Evolutionary conservation across 2,888 invertebrate genomes (phyloP).

Genomic region (Coelinius sp.): DNA sequence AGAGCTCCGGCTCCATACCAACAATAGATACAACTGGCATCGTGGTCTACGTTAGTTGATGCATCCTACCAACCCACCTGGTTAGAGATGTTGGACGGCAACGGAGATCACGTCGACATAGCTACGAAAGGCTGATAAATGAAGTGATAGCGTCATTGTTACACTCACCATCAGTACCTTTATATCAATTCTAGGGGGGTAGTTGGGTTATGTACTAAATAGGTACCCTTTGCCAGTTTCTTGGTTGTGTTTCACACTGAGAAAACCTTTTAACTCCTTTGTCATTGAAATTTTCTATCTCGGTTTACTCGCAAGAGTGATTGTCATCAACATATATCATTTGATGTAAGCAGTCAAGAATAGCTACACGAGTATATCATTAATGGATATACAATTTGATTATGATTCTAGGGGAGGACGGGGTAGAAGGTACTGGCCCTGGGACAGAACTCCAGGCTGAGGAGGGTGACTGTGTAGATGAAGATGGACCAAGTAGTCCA

Average conservation of each 20-base stretch:
- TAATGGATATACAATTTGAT: not conserved
- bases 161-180: conserved; percentile 60
- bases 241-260: conserved; percentile 7
- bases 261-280: not conserved
- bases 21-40: conserved; percentile 55
- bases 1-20: conserved; percentile 50
- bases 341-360: not conserved
- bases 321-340: not conserved
- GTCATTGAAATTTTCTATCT: conserved; percentile 29
- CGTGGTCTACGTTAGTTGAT: conserved; percentile 43
- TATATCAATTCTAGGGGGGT: conserved; percentile 52
- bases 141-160: conserved; percentile 68
- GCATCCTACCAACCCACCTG: conserved; percentile 50
- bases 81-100: conserved; percentile 32
- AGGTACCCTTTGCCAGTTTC: conserved; percentile 9
- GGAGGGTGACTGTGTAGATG: conserved; percentile 75
- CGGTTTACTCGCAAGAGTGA: not conserved
- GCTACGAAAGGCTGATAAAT: conserved; percentile 67
- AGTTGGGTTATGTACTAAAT: conserved; percentile 28
- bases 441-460: conserved; percentile 72
- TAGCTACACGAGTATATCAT: not conserved
- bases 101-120: conserved; percentile 50
- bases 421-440: conserved; percentile 67
- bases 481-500: conserved; percentile 74
- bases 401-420: conserved; percentile 74